These are phyloP conservation scores for Apis laboriosa DNA, from an alignment of 1,140 invertebrate species.

Conservation along the genomic window DNA sequence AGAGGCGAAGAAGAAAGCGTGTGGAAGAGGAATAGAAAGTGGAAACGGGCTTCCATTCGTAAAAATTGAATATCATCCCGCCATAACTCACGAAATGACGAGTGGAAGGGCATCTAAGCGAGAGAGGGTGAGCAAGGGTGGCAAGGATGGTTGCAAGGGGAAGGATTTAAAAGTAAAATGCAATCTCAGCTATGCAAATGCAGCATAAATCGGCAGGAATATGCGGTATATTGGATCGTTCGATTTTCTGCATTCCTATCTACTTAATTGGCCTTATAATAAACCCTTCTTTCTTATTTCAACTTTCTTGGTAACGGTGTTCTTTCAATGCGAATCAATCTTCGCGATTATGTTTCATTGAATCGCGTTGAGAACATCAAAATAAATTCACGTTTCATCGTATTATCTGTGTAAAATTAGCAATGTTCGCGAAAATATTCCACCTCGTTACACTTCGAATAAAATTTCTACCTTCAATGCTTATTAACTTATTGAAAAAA, in stretches of 20 bases:
- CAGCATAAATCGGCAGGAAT: conserved; percentile 60
- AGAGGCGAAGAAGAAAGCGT: conserved; percentile 46
- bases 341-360: too few relatives aligned
- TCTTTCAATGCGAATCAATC: not conserved
- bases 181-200: conserved; percentile 69
- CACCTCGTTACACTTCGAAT: too few relatives aligned
- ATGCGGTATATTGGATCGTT: conserved; percentile 58
- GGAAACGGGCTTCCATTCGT: conserved; percentile 48
- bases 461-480: too few relatives aligned
- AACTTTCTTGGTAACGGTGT: not conserved
- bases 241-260: not conserved
- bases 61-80: conserved; percentile 63
- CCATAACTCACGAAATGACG: conserved; percentile 62
- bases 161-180: conserved; percentile 71
- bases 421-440: too few relatives aligned
- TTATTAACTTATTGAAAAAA: not conserved
- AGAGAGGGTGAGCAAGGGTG: not conserved
- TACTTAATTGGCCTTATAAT: not conserved
- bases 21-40: conserved; percentile 13
- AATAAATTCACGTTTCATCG: too few relatives aligned
- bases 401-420: too few relatives aligned
- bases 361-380: too few relatives aligned
- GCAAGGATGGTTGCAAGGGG: conserved; percentile 39
- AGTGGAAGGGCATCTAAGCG: conserved; percentile 8
- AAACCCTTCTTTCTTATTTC: not conserved